These are phyloP conservation scores for Eulemur rubriventer DNA, from an alignment of 2,797 vertebrate genomes.

Conservation along the genomic window DNA sequence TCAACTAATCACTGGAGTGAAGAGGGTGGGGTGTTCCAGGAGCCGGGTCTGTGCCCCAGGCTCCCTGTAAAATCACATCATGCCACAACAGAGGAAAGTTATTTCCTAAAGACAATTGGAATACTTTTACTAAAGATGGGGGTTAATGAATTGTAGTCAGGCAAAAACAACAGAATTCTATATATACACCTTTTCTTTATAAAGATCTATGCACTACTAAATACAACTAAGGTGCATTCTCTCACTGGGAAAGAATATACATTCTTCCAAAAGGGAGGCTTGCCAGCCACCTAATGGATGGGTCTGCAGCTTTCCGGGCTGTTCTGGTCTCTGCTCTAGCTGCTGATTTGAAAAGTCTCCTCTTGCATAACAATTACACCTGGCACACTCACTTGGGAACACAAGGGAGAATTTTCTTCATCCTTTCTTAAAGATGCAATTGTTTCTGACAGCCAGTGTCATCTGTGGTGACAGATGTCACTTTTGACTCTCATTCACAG, in stretches of 20 bases:
- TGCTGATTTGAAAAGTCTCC: conserved; percentile 44
- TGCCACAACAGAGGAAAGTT: background rate
- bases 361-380: conserved; percentile 61
- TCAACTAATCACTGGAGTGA: background rate
- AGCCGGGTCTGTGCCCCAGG: background rate
- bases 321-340: background rate
- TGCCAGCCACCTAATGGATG: conserved; percentile 12
- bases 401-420: conserved; percentile 1
- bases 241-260: background rate
- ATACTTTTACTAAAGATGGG: background rate
- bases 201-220: background rate
- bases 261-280: background rate
- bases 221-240: background rate
- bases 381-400: conserved; percentile 40
- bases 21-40: background rate
- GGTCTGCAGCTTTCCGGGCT: background rate
- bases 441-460: conserved; percentile 72
- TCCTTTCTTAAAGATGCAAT: conserved; percentile 68
- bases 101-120: background rate
- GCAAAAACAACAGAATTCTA: background rate
- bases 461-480: conserved; percentile 59
- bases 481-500: conserved; percentile 45
- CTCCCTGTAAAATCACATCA: background rate
- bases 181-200: background rate
- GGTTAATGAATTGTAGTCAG: background rate